Base-by-base conservation (phyloP, 2,797 vertebrate genomes). In the Chelmon rostratus region DNA sequence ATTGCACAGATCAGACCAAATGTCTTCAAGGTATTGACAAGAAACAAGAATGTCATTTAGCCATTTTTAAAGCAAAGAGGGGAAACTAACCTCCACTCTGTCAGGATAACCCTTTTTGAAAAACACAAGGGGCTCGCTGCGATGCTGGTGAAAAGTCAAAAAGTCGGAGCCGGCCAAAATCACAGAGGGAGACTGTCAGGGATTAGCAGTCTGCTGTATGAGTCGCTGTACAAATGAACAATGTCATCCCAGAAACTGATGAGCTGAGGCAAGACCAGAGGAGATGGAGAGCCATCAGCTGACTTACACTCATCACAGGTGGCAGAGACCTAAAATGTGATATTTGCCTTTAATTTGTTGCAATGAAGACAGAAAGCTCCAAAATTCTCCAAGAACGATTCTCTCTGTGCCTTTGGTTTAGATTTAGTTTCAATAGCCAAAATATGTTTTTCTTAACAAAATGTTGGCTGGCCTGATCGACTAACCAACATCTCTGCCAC, bases 181-280 rank as follows among this genome's bases (percentile, higher is more conserved):
- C n/a, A 28, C 15, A 42, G 40, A 49, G 28, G 49, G 19, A n/a
- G 28, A 28, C 28, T 31, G 28, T 31, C 28, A 31, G 28, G 28
- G 28, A 31, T 31, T 31, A 31, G 28, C 28, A 31, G 38, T 64
- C 50, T 47, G 66, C 28, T 57, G 31, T 49, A n/a, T 64, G 21
- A 78, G 12, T 70, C 19, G 31, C 38, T 38, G 13, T 28, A 31
- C 33, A 64, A 57, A 78, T 40, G 67, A 64, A 42, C 75, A 61
- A 65, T 79, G 23, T 70, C 61, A 74, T 58, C 40, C 46, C 40
- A 70, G 11, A 75, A 63, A 54, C 49, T 57, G 40, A 25, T 12
- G 19, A 74, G 62, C 63, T 37, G 35, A 37, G 65, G 35, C 33
- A 50, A 40, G 35, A 59, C 46, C 44, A 23, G 44, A 67, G 18